Conservation (phyloP, 2,797 vertebrate species). For the Nyctibius grandis region DNA sequence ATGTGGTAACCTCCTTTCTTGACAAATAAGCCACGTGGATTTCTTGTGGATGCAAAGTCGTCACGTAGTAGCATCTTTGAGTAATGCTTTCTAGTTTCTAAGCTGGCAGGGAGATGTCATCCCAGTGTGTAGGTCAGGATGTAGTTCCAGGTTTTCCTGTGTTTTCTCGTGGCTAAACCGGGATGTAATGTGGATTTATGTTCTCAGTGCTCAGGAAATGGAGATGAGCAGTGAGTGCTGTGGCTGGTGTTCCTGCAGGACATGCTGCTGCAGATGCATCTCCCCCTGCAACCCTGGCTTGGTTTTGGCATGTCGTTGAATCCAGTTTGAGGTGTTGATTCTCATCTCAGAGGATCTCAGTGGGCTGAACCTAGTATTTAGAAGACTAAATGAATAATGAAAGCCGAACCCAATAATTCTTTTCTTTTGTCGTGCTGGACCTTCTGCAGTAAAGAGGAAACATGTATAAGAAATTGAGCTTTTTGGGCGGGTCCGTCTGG, state of each 20-base stretch:
- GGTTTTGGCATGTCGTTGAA: rapidly evolving
- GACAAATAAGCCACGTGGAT: background rate
- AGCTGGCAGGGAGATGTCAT: background rate
- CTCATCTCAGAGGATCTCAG: background rate
- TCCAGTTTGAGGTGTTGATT: background rate
- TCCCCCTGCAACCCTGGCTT: background rate
- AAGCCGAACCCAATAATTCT: background rate
- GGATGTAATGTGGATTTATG: background rate
- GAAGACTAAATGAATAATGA: background rate
- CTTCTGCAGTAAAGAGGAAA: background rate
- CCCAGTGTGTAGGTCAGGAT: background rate
- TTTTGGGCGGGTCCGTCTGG: background rate
- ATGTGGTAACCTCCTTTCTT: background rate
- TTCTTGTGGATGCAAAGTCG: background rate
- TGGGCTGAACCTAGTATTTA: background rate
- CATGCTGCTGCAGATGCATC: background rate
- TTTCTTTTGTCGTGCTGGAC: background rate
- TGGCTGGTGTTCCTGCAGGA: background rate
- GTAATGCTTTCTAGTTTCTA: background rate
- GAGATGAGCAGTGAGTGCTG: background rate
- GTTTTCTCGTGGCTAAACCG: rapidly evolving
- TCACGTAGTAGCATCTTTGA: background rate
- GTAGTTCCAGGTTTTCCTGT: background rate
- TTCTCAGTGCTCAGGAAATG: background rate
- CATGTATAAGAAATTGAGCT: background rate